These are phyloP conservation scores for Rhyacophila brunnea DNA, from an alignment of 1,140 invertebrate species.

Conservation along the genomic window DNA sequence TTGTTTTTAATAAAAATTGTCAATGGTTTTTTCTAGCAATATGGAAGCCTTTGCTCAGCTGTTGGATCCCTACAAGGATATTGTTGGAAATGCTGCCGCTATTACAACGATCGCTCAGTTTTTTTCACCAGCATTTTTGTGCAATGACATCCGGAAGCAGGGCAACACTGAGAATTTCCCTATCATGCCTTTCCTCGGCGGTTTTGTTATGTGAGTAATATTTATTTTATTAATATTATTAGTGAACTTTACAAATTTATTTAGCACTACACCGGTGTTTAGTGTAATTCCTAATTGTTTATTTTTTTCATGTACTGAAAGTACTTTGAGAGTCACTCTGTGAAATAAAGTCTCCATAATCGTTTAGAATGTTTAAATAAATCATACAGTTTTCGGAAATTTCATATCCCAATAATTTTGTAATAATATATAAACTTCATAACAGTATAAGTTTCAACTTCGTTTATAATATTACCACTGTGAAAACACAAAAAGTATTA, in stretches of 20 bases:
- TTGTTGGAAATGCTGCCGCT: constrained; percentile 54
- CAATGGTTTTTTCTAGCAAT: constrained; percentile 9
- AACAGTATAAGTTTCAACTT: no score
- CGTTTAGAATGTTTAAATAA: no score
- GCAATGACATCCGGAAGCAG: constrained; percentile 68
- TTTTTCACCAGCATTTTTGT: constrained; percentile 64
- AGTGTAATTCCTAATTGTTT: no score
- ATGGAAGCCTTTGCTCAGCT: constrained; percentile 51
- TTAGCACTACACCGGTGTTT: no score
- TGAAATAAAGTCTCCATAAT: no score
- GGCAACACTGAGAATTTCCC: constrained; percentile 61
- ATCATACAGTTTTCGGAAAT: no score
- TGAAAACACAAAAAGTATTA: no score
- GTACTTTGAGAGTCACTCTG: no score
- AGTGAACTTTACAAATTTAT: background rate
- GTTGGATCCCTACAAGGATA: constrained; percentile 56
- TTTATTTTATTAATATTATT: background rate
- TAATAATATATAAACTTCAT: no score
- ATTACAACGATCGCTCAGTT: constrained; percentile 64
- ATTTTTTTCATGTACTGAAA: no score
- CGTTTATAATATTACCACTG: no score
- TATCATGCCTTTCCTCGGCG: constrained; percentile 70
- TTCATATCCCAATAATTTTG: no score
- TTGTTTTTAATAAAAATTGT: constrained; percentile 1
- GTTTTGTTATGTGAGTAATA: constrained; percentile 68